A percentile compares a stretch with the other conserved stretches of the same genome.
phyloP scores from a whole-genome alignment of 53 echinoderm and acorn worm genomes.

The Astropecten irregularis region DNA sequence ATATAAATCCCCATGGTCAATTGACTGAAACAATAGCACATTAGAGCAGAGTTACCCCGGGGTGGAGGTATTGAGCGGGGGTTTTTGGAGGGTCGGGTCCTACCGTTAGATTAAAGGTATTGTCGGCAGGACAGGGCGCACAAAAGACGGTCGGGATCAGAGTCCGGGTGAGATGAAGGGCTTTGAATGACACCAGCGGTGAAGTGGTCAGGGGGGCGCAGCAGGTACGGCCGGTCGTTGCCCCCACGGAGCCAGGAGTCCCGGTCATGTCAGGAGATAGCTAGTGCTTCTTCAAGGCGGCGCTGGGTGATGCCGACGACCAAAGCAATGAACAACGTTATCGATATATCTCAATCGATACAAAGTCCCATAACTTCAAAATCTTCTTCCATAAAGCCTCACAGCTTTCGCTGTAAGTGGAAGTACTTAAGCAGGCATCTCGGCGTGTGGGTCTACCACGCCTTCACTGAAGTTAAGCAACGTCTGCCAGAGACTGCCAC shows the following conservation, averaged over 20 bases:
- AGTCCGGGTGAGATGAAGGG: neutral
- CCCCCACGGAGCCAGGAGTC: neutral
- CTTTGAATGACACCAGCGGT: neutral
- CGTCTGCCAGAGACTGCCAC: too few relatives aligned
- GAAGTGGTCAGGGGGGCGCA: neutral
- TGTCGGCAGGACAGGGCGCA: neutral
- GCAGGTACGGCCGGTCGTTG: neutral
- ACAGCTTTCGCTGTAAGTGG: too few relatives aligned
- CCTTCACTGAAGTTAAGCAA: too few relatives aligned
- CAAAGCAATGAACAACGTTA: neutral
- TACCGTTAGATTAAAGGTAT: slow-evolving; percentile 22
- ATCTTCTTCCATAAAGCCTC: too few relatives aligned
- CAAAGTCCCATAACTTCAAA: too few relatives aligned
- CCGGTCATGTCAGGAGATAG: neutral
- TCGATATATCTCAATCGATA: neutral
- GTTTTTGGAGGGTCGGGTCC: slow-evolving; percentile 6
- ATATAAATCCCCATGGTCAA: slow-evolving; percentile 23
- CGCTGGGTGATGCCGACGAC: neutral
- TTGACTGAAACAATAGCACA: slow-evolving; percentile 44
- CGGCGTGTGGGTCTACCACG: too few relatives aligned
- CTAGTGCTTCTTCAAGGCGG: neutral
- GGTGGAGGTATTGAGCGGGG: slow-evolving; percentile 4
- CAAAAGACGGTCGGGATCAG: slow-evolving; percentile 20
- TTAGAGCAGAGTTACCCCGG: slow-evolving; percentile 1
- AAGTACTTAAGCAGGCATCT: too few relatives aligned